Base-by-base conservation (phyloP, 1,140 invertebrate species). In the Ips typographus region DNA sequence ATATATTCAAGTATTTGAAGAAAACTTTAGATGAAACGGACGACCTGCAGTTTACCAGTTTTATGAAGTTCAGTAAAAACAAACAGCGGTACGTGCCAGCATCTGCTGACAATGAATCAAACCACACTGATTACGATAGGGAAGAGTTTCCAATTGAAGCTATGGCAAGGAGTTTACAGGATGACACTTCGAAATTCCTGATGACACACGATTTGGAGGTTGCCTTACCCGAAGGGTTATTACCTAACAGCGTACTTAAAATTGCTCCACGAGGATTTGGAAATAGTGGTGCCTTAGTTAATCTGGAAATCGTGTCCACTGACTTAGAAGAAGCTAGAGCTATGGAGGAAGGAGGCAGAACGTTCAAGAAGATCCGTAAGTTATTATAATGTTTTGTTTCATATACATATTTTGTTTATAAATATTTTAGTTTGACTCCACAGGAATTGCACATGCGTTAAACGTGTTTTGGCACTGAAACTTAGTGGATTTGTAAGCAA, bases 151-250 rank as follows among this genome's bases (percentile, higher is more conserved):
- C 89, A 87, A 6, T 81, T 44, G 88, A 91, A 82, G 89, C 91
- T 82, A 85, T 92, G 2, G 88, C 89, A 2, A 84, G 86, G 68
- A 85, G 88, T 0, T 76, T 93, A 1, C 86, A 89, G 71, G 84
- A 85, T 40, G 89, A 88, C 77, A 85, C 86, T 0, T 80, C 90
- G 0, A 87, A 88, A 70, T 93, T 93, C 75, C 79, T 92, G 2
- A 88, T 90, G 77, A 91, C 89, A 0, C 88, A 91, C 68, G 88
- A 93, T 75, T 84, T 92, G 71, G 86, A 89, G 73, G 66, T 92
- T 2, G 82, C 85, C 36, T 73, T 93, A 37, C 91, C 91, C 0
- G 84, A 90, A 59, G 84, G 86, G 51, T 82, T 91, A 71, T 91
- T 91, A 71, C 85, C 90, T 49, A 89, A 89, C 3, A 85, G 87